A percentile compares a stretch with the other conserved stretches of the same genome.
Conservation (phyloP, 2,113 vertebrate species). For the Sorex araneus region DNA sequence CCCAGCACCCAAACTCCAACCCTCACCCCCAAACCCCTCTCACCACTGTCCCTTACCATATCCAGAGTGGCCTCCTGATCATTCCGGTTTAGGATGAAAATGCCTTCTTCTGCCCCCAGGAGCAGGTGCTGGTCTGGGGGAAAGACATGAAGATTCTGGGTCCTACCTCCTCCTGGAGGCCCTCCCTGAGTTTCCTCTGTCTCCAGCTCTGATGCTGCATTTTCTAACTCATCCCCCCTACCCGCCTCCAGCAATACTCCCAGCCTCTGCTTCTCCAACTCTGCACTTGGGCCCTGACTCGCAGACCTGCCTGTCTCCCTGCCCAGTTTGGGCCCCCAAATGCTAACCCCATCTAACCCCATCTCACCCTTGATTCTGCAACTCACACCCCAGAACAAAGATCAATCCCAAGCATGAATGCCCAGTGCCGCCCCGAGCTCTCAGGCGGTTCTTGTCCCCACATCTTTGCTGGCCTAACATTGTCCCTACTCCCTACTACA, state of each 20-base stretch:
- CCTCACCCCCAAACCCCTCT: background rate
- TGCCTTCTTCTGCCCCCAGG: constrained; percentile 94
- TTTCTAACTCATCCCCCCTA: background rate
- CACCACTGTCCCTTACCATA: constrained; percentile 87
- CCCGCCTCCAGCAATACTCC: background rate
- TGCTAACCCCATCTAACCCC: background rate
- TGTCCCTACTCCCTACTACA: background rate
- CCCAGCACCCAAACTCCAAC: background rate
- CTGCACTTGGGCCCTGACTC: background rate
- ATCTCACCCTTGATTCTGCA: background rate
- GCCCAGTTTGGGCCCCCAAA: background rate
- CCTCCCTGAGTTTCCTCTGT: background rate
- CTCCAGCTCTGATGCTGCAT: background rate
- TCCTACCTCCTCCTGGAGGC: background rate
- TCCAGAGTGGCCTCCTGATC: constrained; percentile 93
- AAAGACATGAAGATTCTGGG: background rate
- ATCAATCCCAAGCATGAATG: background rate
- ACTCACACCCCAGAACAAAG: background rate
- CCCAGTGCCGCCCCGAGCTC: background rate
- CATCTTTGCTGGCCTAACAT: background rate
- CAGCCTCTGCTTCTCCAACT: background rate
- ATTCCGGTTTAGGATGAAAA: constrained; percentile 93
- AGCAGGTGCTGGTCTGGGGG: constrained; percentile 92
- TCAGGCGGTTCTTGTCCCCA: background rate
- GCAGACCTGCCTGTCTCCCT: background rate